Base-by-base conservation (phyloP, 2,888 invertebrate genomes). In the Dermolepida albohirtum region DNA sequence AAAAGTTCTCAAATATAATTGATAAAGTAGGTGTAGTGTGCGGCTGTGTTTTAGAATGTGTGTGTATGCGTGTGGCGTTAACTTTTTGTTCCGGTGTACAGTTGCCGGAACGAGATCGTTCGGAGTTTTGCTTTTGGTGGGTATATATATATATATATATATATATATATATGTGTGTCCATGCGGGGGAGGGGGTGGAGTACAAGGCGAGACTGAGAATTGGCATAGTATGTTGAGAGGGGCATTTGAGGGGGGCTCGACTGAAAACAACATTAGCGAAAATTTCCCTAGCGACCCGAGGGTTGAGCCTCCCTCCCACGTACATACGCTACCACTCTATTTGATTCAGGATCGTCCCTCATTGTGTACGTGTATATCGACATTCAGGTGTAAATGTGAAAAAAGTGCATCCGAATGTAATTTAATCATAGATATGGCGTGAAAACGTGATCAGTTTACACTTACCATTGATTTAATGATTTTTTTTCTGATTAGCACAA, bases 211-310 rank as follows among this genome's bases (percentile, higher is more conserved):
- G 59, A 29, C 40, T 12, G 44, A 17, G 40, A 54, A 54, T 54
- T 54, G 54, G 40, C 17, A 40, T 16, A 54, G 54, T 54, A 44
- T 40, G 40, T 11, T 27, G 16, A 11, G 54, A 29, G 54, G 40
- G 59, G 43, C 29, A 59, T 34, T 6, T 6, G 39, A 51, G 51
- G 40, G 52, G 34, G 34, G 6, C 74, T 76, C 73, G 72, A 71
- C 73, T 68, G 72, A 73, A 76, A 76, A 77, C 76, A 77, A 77
- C 81, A 81, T 81, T 81, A 81, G 78, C 75, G 80, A 79, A 78
- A 81, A 81, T 81, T 81, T 81, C 81, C 81, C 81, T 74, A 76
- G 81, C 77, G 81, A 76, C 81, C 75, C 72, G 67, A 66, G 70
- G 71, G 73, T 75, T 62, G 11, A 34, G 16, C 59, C 34, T 47